Evolutionary conservation across 2,113 vertebrate genomes (phyloP).

Genomic region (Bubo scandiacus): DNA sequence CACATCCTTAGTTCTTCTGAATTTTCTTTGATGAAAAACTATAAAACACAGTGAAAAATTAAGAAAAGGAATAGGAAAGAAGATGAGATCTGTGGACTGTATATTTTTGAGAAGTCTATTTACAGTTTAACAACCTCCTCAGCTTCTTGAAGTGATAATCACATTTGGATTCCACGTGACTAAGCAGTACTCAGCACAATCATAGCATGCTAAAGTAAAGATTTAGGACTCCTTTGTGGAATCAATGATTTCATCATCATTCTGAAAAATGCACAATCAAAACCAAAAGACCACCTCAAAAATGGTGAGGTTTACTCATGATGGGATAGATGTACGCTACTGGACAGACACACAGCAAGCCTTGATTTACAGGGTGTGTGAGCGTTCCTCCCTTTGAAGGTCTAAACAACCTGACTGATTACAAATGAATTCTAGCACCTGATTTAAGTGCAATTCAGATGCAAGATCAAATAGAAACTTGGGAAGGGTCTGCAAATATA

Average conservation of each 20-base stretch:
- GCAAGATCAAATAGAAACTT: background rate
- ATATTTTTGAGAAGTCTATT: background rate
- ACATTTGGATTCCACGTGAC: background rate
- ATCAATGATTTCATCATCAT: background rate
- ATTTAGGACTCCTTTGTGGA: background rate
- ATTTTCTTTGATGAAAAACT: background rate
- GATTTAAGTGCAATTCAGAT: background rate
- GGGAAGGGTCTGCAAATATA: background rate
- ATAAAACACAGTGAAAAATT: background rate
- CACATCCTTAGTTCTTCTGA: background rate
- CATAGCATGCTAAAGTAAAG: background rate
- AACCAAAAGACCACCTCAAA: background rate
- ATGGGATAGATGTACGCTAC: background rate
- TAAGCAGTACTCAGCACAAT: background rate
- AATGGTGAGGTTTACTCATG: background rate
- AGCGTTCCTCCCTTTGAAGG: background rate
- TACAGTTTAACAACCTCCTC: background rate
- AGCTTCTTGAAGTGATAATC: background rate
- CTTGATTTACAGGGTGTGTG: background rate
- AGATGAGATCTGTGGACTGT: background rate
- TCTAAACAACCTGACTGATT: background rate
- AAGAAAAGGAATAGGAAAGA: background rate
- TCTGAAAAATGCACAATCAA: background rate
- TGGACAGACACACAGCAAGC: background rate
- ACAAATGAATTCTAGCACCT: background rate